These are phyloP conservation scores for Lissocephala sabroskyi DNA, from an alignment of 2,888 invertebrate species.

Conservation along the genomic window DNA sequence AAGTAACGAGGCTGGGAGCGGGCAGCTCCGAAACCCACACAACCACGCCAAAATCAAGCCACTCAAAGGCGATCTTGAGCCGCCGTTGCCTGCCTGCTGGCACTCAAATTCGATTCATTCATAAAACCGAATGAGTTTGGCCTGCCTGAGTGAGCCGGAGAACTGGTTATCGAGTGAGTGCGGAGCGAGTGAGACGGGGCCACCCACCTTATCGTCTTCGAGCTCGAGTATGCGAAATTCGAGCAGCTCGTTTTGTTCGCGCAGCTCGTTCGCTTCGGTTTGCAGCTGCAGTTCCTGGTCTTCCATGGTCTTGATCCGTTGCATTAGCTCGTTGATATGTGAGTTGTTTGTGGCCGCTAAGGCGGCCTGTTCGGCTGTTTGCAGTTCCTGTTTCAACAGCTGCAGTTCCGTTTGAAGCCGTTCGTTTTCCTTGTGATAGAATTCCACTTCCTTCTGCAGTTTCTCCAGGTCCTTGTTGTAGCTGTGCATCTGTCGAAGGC, in stretches of 20 bases:
- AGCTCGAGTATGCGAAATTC: conserved; percentile 85
- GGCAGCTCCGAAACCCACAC: conserved; percentile 5
- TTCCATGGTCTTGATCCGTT: conserved; percentile 72
- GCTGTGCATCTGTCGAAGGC: conserved; percentile 47
- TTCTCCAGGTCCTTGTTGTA: conserved; percentile 69
- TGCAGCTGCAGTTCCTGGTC: conserved; percentile 76
- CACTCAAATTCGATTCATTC: conserved; percentile 48
- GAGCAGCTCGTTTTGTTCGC: conserved; percentile 85
- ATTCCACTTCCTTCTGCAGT: conserved; percentile 70
- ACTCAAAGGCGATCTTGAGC: no score
- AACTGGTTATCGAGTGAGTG: conserved; percentile 34
- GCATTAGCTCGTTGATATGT: conserved; percentile 66
- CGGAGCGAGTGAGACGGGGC: no score
- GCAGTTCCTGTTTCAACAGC: conserved; percentile 73
- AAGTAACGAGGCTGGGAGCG: conserved; percentile 19
- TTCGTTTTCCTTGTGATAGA: conserved; percentile 71
- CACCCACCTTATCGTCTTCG: conserved; percentile 77
- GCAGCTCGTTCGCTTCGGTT: conserved; percentile 81
- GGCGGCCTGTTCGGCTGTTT: conserved; percentile 73
- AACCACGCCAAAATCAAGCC: conserved; percentile 1
- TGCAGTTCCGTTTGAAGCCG: conserved; percentile 72
- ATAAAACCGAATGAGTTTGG: conserved; percentile 33
- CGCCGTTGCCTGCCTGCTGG: no score
- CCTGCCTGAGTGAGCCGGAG: conserved; percentile 1
- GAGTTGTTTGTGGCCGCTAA: conserved; percentile 68